Evolutionary conservation across 2,797 vertebrate genomes (phyloP), one percentile per base, ranked within the genome.

Genomic region (Hozukius guyotensis): DNA sequence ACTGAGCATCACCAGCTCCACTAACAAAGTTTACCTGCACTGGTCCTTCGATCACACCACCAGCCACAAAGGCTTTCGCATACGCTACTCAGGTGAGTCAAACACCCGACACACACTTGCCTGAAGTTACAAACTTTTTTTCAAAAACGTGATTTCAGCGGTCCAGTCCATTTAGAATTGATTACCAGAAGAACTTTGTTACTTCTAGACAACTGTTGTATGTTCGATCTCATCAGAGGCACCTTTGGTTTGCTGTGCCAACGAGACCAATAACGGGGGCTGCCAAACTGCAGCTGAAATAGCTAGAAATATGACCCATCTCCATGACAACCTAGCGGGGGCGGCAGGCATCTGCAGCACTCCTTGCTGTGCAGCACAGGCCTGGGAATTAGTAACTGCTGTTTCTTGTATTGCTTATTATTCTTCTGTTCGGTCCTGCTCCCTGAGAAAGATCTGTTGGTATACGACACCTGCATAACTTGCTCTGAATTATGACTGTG

Each of bases 21-120:
- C 95, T 75, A 98, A 95, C 94, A 97, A 94, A 75, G 98, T 98
- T 65, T 99, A 97, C 87, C 96, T 99, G 74, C 98, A 98, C 78
- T 99, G 99, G 99, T 98, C 98, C 29, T 99, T 99, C 4, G 98
- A 99, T 87, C 97, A 99, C 1, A 97, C 97, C 13, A 97, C 98
- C 88, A 99, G 96, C 87, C 97, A 98, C 89, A 99, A 99, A 92
- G 98, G 98, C 59, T 99, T 99, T 93, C 97, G 97, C 85, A 99
- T 99, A 72, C 97, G 97, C 32, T 99, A 99, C 89, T 97, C 96
- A 6, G 99, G 99, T 99, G 66, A 87, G 90, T 72, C 13, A 34
- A 20, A 20, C 14, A 75, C 4, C n/a, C 29, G 24, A 0, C 8
- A 20, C 36, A 29, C 7, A 20, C 4, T 9, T 2, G 22, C 31